A percentile compares a stretch with the other conserved stretches of the same genome.
Conservation (phyloP, 2,888 invertebrate genomes). For the Apamea sordens region DNA sequence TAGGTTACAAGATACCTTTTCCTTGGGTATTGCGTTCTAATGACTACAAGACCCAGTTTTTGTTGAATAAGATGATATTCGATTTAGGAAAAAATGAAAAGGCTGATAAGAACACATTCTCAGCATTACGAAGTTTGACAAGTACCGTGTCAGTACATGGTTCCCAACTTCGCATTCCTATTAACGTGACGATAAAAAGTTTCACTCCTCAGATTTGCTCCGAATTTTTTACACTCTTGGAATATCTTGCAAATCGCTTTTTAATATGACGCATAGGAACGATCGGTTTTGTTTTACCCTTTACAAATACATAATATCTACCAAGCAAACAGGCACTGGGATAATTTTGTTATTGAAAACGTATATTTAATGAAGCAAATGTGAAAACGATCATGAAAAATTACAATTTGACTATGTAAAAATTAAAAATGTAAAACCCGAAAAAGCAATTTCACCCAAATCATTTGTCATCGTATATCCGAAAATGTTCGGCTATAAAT, state of each 20-base stretch:
- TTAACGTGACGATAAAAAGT: constrained; percentile 48
- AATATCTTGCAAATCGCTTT: constrained; percentile 50
- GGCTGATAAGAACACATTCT: constrained; percentile 6
- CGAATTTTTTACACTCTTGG: constrained; percentile 28
- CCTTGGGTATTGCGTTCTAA: neutral
- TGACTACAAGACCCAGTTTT: constrained; percentile 5
- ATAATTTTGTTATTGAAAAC: constrained; percentile 4
- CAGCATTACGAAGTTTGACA: constrained; percentile 17
- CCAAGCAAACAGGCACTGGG: neutral
- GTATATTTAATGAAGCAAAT: constrained; percentile 9
- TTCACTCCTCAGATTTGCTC: constrained; percentile 17
- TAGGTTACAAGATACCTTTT: neutral
- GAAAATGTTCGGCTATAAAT: constrained; percentile 52
- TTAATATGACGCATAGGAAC: constrained; percentile 50
- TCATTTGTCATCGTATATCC: constrained; percentile 36
- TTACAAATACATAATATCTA: constrained; percentile 25
- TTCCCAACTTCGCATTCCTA: constrained; percentile 32
- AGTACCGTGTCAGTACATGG: constrained; percentile 17
- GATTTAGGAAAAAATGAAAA: constrained; percentile 4
- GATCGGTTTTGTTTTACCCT: constrained; percentile 38
- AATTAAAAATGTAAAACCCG: constrained; percentile 25
- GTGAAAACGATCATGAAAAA: constrained; percentile 17
- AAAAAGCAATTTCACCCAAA: constrained; percentile 22
- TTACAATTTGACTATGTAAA: neutral
- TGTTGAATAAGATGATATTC: neutral